These are phyloP conservation scores for Sebastes taczanowskii DNA, from an alignment of 2,797 vertebrate genomes.

Conservation along the genomic window DNA sequence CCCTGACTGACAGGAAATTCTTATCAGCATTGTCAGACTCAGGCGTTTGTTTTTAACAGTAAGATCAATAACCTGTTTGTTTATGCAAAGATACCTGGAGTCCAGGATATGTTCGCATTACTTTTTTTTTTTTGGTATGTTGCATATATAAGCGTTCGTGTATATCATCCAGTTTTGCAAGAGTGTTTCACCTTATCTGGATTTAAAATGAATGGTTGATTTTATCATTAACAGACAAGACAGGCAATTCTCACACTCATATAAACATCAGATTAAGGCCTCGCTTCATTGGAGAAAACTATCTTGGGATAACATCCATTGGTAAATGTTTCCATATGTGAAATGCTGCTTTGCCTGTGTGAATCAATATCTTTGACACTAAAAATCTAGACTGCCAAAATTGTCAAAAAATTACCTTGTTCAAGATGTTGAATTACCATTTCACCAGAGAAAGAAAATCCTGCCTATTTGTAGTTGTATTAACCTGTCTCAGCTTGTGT, in stretches of 20 bases:
- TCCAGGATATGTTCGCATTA: background rate
- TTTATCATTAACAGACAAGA: background rate
- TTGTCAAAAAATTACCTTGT: background rate
- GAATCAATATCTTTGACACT: background rate
- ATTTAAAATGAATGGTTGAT: background rate
- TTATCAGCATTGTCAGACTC: background rate
- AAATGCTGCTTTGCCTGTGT: background rate
- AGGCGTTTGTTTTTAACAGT: too few species aligned
- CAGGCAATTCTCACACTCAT: background rate
- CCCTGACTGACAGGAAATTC: background rate
- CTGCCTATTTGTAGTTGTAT: slow-evolving; percentile 11
- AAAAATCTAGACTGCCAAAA: background rate
- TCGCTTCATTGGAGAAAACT: background rate
- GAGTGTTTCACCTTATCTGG: background rate
- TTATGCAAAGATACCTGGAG: background rate
- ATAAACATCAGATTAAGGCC: background rate
- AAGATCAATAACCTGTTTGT: background rate
- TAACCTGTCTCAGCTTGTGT: slow-evolving; percentile 70
- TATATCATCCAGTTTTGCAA: background rate
- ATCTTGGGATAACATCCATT: background rate
- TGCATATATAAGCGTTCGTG: too few species aligned
- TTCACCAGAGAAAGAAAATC: background rate
- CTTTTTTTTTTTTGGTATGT: background rate
- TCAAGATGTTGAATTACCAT: background rate
- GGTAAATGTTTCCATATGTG: background rate